Conservation (phyloP, 2,888 invertebrate genomes). For the Malacosoma neustria region DNA sequence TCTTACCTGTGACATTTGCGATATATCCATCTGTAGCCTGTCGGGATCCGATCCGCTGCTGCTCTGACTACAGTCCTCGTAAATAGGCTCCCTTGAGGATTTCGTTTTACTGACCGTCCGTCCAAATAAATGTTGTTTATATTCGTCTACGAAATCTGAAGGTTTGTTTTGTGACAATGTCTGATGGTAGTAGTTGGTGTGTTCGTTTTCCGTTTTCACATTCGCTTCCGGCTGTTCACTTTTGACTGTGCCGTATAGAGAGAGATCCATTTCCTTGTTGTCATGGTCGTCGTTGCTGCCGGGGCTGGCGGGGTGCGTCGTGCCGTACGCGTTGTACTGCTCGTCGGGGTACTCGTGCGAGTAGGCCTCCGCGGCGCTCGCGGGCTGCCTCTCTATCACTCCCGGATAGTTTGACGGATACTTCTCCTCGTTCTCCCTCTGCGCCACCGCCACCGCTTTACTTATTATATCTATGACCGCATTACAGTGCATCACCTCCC, state of each 20-base stretch:
- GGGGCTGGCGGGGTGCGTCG: conserved; percentile 43
- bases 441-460: conserved; percentile 68
- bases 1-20: conserved; percentile 66
- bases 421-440: conserved; percentile 64
- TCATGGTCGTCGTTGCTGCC: conserved; percentile 53
- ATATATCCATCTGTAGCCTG: conserved; percentile 82
- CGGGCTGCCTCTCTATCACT: conserved; percentile 45
- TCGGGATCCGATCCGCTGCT: conserved; percentile 85
- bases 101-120: conserved; percentile 37
- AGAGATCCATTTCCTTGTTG: conserved; percentile 67
- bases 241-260: conserved; percentile 55
- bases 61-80: conserved; percentile 77
- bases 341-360: conserved; percentile 52
- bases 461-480: conserved; percentile 70
- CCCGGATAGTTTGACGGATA: conserved; percentile 45
- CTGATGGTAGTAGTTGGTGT: conserved; percentile 36
- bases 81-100: conserved; percentile 59
- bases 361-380: conserved; percentile 32
- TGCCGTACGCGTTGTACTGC: conserved; percentile 43
- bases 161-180: conserved; percentile 32
- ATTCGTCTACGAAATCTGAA: conserved; percentile 46
- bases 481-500: conserved; percentile 69
- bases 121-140: conserved; percentile 50
- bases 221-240: conserved; percentile 43
- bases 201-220: conserved; percentile 31